Evolutionary conservation across 2,888 invertebrate genomes (phyloP), one percentile per base, ranked within the genome.

Genomic region (Endotricha flammealis): DNA sequence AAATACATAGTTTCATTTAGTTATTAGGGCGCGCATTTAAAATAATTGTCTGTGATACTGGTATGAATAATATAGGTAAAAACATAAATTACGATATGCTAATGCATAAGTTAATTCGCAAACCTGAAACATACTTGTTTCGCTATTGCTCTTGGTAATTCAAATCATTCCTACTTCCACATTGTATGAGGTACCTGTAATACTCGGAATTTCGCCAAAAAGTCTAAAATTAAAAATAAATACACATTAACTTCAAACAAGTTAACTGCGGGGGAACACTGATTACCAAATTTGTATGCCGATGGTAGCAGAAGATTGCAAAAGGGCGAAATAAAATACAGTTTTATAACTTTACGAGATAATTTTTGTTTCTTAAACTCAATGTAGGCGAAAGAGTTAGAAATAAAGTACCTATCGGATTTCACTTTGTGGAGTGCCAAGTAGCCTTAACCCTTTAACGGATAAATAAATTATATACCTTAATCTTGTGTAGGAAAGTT

Each of bases 211-310:
- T 6, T 16, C 16, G 16, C 4, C 4, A 20, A 20, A 20, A 12
- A 23, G 22, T 12, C 25, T 14, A n/a, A 22, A 28, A 20, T 27
- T 35, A 39, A 45, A 36, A 37, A 34, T 31, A 40, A 36, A 47
- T 37, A 49, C 30, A 42, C 41, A 51, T 48, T 42, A 44, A 44
- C 33, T 41, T 29, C 7, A 16, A 44, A 52, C 31, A 38, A 46
- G 44, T 42, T 49, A 47, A 42, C 36, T 17, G 24, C 28, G 40
- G 36, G 36, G 42, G 42, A 35, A 38, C 40, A 37, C 33, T 42
- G 48, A 50, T 44, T 42, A 38, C 33, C 32, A 33, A 39, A 31
- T 33, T 36, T 44, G 46, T 43, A 46, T 44, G 41, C 30, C 32
- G 37, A 39, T 44, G 36, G 30, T 29, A 38, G 33, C 36, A 32